Evolutionary conservation across 64 coral and sea anemone species (phyloP), one percentile per base, ranked within the genome.

Genomic region (Astreopora myriophthalma): DNA sequence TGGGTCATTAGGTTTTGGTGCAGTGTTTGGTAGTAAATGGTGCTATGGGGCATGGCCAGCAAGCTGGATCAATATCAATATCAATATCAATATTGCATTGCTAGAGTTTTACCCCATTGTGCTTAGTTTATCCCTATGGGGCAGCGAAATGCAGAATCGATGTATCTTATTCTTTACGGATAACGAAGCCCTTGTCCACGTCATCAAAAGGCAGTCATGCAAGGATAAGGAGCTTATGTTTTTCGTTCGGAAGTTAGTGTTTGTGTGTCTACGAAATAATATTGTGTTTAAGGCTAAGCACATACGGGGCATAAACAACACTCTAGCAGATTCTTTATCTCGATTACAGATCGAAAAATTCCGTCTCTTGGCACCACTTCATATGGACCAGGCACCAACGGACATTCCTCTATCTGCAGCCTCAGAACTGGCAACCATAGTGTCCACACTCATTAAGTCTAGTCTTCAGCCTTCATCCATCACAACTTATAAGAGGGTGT

Each of bases 401-500:
- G 86, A 89, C 38, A 89, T 76, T 74, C 71, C 86, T 55, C 27
- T 69, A 89, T 74, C 86, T 89, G 86, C 86, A 57, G 71, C 86
- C 86, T 74, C 86, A 89, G 86, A 89, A 79, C 61, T 89, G 71
- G 72, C 72, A 57, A 51, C 87, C 58, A 63, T 89, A 76, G 51
- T 66, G 14, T 28, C 87, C 32, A 73, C 71, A 73, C 48, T 89
- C 48, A 19, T 75, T 11, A 22, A 75, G 73, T 89, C 72, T 31
- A 76, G 87, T 63, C 58, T 78, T n/a, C 87, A 89, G 61, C 87
- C 87, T 42, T 89, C 87, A 60, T 89, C 87, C 17, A 75, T 89
- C 48, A 73, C 87, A 7, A 89, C 74, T 75, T 89, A 89, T 75
- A 51, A 44, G 48, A 75, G 87, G 74, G 87, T 73, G 5, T 90